Conservation (phyloP, 1,140 invertebrate genomes). For the Drosophila sturtevanti region DNA sequence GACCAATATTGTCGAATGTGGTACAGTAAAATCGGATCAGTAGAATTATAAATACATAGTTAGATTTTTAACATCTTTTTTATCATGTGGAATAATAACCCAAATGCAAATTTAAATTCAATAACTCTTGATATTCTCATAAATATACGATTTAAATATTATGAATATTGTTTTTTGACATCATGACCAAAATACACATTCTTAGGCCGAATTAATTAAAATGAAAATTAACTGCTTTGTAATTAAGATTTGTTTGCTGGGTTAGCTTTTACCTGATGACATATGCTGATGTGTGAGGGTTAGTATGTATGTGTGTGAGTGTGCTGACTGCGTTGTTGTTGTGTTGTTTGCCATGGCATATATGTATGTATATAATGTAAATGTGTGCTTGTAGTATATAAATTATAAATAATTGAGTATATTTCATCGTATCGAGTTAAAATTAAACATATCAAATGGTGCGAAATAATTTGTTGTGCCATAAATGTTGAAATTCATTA, state of each 20-base stretch:
- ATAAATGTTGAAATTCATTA: constrained; percentile 10
- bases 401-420: constrained; percentile 73
- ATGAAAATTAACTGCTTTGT: too few relatives aligned
- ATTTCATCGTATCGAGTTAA: constrained; percentile 28
- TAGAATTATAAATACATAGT: too few relatives aligned
- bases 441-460: constrained; percentile 64
- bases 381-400: constrained; percentile 40
- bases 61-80: too few relatives aligned
- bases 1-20: too few relatives aligned
- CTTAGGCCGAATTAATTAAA: too few relatives aligned
- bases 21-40: too few relatives aligned
- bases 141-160: too few relatives aligned
- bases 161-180: too few relatives aligned
- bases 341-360: neutral
- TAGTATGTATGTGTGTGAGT: constrained; percentile 6
- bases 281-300: constrained; percentile 42
- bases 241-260: constrained; percentile 15
- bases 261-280: constrained; percentile 41
- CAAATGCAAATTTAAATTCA: too few relatives aligned
- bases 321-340: neutral
- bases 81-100: too few relatives aligned
- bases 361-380: neutral
- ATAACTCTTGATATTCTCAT: too few relatives aligned
- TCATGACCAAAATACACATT: too few relatives aligned
- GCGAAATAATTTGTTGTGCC: constrained; percentile 59